Conservation (phyloP, 2,797 vertebrate genomes). For the Sebastes matsubarae region DNA sequence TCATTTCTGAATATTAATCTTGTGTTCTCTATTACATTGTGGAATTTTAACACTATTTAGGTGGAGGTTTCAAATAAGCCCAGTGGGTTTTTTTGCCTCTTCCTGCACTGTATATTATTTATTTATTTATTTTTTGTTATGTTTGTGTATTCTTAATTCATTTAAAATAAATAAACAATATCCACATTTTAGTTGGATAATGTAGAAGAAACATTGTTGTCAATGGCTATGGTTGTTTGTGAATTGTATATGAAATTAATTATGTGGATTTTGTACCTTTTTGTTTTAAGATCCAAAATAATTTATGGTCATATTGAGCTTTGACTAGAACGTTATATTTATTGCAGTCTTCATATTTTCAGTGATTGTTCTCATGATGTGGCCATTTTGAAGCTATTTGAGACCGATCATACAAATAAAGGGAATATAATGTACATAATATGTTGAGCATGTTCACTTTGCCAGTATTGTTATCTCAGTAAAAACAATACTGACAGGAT, state of each 20-base stretch:
- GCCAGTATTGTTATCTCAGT: neutral
- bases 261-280: neutral
- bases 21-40: too few species aligned
- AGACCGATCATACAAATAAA: neutral
- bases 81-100: too few species aligned
- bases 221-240: neutral
- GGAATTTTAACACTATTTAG: too few species aligned
- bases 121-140: too few species aligned
- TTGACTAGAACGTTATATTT: neutral
- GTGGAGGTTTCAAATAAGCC: too few species aligned
- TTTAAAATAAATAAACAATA: neutral
- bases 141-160: too few species aligned
- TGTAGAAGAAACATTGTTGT: neutral
- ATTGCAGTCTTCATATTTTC: neutral
- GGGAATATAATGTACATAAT: neutral
- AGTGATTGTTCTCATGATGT: neutral
- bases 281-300: too few species aligned
- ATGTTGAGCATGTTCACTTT: neutral
- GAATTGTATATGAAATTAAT: neutral
- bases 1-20: too few species aligned
- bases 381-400: neutral
- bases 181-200: neutral
- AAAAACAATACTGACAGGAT: neutral
- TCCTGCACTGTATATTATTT: too few species aligned
- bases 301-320: neutral